Evolutionary conservation across 1,140 invertebrate species (phyloP).

Genomic region (Calephelis nemesis): DNA sequence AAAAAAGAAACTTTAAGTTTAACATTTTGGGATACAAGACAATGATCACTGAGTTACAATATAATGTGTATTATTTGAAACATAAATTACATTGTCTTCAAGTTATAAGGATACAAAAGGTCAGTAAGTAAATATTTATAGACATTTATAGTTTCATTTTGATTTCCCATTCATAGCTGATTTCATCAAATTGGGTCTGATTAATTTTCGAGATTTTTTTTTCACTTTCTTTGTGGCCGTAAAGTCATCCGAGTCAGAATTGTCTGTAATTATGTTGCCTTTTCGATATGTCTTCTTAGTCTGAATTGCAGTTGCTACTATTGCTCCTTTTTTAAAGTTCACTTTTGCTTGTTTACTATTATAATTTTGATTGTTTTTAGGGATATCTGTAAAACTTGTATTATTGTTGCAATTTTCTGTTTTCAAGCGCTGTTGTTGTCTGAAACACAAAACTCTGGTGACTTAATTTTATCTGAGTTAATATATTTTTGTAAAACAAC

Average conservation of each 20-base stretch:
- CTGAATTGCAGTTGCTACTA: slow-evolving; percentile 80
- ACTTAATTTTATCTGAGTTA: slow-evolving; percentile 7
- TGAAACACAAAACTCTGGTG: slow-evolving; percentile 38
- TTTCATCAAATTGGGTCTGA: slow-evolving; percentile 48
- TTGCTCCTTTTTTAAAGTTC: slow-evolving; percentile 81
- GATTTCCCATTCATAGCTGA: neutral
- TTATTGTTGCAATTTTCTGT: slow-evolving; percentile 55
- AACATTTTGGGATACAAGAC: too few species aligned
- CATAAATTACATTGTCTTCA: neutral
- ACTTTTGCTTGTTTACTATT: slow-evolving; percentile 59
- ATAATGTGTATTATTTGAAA: too few species aligned
- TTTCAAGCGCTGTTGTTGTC: slow-evolving; percentile 66
- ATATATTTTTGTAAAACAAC: too few species aligned
- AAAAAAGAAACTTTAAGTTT: too few species aligned
- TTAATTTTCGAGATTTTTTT: slow-evolving; percentile 77
- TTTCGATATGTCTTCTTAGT: slow-evolving; percentile 58
- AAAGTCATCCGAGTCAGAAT: slow-evolving; percentile 78
- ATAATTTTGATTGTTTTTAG: slow-evolving; percentile 50
- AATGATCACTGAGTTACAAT: too few species aligned
- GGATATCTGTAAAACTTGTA: slow-evolving; percentile 72
- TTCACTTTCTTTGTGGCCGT: slow-evolving; percentile 65
- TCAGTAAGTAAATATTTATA: neutral
- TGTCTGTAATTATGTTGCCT: slow-evolving; percentile 59
- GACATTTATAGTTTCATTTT: neutral
- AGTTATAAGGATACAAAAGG: neutral